phyloP scores from a whole-genome alignment of 2,888 invertebrate genomes.

The Polyommatus iphigenia region DNA sequence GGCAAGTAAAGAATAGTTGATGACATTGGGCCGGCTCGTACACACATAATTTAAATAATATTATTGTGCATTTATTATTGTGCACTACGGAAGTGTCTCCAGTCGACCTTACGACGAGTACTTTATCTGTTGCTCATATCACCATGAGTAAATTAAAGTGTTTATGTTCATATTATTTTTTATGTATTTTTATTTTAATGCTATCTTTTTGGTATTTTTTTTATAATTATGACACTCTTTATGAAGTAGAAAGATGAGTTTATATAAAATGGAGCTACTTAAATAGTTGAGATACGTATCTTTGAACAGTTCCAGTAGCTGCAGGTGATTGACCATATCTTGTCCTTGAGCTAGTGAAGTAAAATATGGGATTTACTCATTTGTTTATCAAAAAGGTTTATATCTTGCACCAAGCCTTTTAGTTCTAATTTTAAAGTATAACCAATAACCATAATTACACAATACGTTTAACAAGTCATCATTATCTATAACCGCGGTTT shows the following conservation, averaged over 20 bases:
- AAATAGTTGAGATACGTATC: slow-evolving; percentile 4
- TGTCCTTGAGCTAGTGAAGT: background rate
- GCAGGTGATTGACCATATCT: background rate
- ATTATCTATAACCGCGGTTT: background rate
- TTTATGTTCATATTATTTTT: slow-evolving; percentile 13
- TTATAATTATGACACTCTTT: background rate
- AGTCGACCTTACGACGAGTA: slow-evolving; percentile 65
- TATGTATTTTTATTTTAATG: background rate
- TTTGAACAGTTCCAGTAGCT: background rate
- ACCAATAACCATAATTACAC: no score
- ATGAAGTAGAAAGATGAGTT: background rate
- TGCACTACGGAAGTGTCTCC: slow-evolving; percentile 65
- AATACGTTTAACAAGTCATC: no score
- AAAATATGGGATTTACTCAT: background rate
- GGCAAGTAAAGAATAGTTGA: slow-evolving; percentile 61
- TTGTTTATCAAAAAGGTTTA: background rate
- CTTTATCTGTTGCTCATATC: slow-evolving; percentile 42
- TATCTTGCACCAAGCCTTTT: background rate
- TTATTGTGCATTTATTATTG: slow-evolving; percentile 54
- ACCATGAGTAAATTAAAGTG: slow-evolving; percentile 31
- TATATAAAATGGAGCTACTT: background rate
- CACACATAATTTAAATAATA: slow-evolving; percentile 58
- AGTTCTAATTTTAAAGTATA: background rate
- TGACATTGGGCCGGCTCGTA: slow-evolving; percentile 60
- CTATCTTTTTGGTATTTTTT: background rate